Evolutionary conservation across 2,113 vertebrate species (phyloP), one percentile per base, ranked within the genome.

Genomic region (Nibea albiflora): DNA sequence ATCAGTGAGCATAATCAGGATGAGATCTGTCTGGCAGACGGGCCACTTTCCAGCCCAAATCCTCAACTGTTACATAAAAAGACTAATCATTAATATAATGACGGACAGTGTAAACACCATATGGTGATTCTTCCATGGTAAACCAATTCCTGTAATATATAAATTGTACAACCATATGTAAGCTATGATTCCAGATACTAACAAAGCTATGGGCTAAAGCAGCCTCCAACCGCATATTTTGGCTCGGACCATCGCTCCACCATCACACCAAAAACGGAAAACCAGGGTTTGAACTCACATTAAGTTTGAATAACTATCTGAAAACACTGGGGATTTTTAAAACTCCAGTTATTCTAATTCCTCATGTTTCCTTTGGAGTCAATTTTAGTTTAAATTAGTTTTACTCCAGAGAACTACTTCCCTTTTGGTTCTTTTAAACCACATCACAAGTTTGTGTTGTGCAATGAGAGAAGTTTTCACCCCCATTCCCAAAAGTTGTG

Each of bases 371-470:
- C 74, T 78, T 75, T 54, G 1, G 20, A 77, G 44, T 39, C 70
- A 22, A 2, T 73, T 81, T 72, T 12, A 56, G 39, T 73, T 73
- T 64, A 16, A 73, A 79, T 8, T 26, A 35, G 20, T 60, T 31
- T 61, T 72, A 24, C 42, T 73, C 57, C 64, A 67, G 46, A 44
- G 52, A 88, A 82, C 78, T 24, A 24, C 76, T 85, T 8, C 46
- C 50, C 50, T 53, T 39, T 77, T 42, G 10, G 65, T 39, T 39
- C 7, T 60, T 58, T 66, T n/a, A 65, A 80, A 73, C 47, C 44
- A 80, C 77, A 80, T 85, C 61, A 64, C 73, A 89, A 73, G 73
- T 78, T 75, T 52, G 49, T 81, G 79, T 31, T 52, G 81, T 26
- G 74, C 77, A 78, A 11, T 9, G 44, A 54, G 53, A 87, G 28